Percentiles rank a stretch among this genome's conserved stretches.
These are phyloP conservation scores for Paradoxurus hermaphroditus DNA, from an alignment of 2,113 vertebrate species.

Conservation along the genomic window DNA sequence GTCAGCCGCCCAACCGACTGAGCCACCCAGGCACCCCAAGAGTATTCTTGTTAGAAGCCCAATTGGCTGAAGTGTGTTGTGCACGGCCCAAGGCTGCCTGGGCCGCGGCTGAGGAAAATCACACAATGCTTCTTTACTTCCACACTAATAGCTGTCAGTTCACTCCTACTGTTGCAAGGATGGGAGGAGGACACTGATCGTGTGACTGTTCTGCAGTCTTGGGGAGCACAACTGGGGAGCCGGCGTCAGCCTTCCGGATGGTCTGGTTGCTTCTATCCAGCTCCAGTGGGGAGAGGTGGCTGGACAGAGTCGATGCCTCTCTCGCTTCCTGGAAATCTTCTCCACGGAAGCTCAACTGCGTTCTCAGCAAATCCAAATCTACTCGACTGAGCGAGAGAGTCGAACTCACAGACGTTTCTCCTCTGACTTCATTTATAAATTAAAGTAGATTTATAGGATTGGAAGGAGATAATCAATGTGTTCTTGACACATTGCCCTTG, in stretches of 20 bases:
- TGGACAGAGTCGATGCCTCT: too few species aligned
- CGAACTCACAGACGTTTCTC: background rate
- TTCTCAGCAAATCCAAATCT: background rate
- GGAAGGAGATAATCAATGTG: background rate
- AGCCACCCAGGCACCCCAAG: too few species aligned
- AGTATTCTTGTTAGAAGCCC: background rate
- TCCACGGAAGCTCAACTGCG: fast-evolving
- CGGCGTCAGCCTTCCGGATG: fast-evolving
- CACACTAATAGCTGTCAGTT: background rate
- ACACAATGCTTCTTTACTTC: background rate
- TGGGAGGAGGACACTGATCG: too few species aligned
- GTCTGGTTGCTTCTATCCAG: fast-evolving
- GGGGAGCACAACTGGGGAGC: background rate
- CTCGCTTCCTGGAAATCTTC: too few species aligned
- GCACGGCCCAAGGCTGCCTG: background rate
- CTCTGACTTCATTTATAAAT: background rate
- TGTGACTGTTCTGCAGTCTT: fast-evolving
- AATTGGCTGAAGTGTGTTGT: background rate
- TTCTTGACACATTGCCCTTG: background rate
- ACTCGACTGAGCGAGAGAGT: background rate
- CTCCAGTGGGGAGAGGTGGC: too few species aligned
- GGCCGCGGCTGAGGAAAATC: background rate
- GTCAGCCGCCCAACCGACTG: too few species aligned
- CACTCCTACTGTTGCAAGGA: background rate
- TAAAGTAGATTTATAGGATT: background rate